Percentiles rank a stretch among this genome's conserved stretches.
Evolutionary conservation across 2,888 invertebrate species (phyloP).

Genomic region (Azorinus chamasolen): DNA sequence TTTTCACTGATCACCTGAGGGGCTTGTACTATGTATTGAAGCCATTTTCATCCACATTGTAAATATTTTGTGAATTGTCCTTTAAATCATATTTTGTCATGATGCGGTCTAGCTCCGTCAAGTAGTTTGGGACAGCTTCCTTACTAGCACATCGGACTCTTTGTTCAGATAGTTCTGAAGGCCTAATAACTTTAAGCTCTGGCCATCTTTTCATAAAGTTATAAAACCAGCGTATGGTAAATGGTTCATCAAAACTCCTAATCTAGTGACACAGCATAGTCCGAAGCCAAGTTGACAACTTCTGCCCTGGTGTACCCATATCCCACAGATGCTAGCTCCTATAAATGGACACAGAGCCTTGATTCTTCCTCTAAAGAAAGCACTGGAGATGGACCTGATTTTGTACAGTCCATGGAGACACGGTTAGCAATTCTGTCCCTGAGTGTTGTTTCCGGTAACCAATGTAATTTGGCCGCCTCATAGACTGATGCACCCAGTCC

Average conservation of each 20-base stretch:
- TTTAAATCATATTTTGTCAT: conserved; percentile 44
- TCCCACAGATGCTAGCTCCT: conserved; percentile 7
- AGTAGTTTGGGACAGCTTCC: conserved; percentile 41
- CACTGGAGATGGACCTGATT: conserved; percentile 17
- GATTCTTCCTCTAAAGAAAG: conserved; percentile 16
- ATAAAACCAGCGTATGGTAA: conserved; percentile 50
- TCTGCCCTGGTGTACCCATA: conserved; percentile 36
- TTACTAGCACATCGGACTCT: conserved; percentile 19
- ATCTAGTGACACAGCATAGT: conserved; percentile 48
- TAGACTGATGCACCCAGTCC: too few species aligned
- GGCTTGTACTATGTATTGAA: too few species aligned
- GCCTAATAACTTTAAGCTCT: conserved; percentile 40
- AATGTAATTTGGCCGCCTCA: conserved; percentile 19
- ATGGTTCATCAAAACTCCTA: conserved; percentile 26
- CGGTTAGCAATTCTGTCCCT: conserved; percentile 26
- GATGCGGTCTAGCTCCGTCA: conserved; percentile 39
- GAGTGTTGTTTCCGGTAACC: conserved; percentile 27
- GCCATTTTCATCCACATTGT: conserved; percentile 15
- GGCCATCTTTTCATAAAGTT: conserved; percentile 56
- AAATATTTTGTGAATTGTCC: conserved; percentile 40
- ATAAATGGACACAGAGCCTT: conserved; percentile 1
- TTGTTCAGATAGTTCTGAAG: conserved; percentile 22
- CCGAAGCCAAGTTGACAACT: conserved; percentile 50
- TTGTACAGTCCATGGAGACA: conserved; percentile 14
- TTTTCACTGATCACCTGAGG: conserved; percentile 28